A percentile compares a stretch with the other conserved stretches of the same genome.
phyloP scores from a whole-genome alignment of 2,888 invertebrate species.

The Auanema freiburgensis region DNA sequence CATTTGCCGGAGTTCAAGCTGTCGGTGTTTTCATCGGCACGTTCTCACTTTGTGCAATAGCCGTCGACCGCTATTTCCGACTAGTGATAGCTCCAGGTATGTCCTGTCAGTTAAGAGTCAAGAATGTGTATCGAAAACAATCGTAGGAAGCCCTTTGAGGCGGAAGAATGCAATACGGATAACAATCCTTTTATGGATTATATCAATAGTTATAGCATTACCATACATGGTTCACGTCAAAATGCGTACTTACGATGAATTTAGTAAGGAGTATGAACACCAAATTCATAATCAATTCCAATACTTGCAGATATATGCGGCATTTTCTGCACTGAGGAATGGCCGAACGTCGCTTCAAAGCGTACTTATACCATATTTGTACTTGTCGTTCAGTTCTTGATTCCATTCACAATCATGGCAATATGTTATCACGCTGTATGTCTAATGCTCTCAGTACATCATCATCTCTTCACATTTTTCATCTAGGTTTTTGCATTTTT shows the following conservation, averaged over 20 bases:
- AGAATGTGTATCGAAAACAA: neutral
- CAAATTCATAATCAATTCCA: neutral
- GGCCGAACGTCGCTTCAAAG: slow-evolving; percentile 82
- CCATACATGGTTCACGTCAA: slow-evolving; percentile 84
- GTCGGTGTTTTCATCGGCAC: slow-evolving; percentile 95
- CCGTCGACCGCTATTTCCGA: slow-evolving; percentile 81
- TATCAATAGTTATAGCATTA: slow-evolving; percentile 73
- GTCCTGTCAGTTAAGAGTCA: neutral
- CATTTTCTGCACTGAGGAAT: slow-evolving; percentile 69
- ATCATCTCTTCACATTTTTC: neutral
- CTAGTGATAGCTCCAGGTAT: slow-evolving; percentile 40
- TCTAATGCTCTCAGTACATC: neutral
- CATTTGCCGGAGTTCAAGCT: slow-evolving; percentile 88
- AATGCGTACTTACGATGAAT: slow-evolving; percentile 58
- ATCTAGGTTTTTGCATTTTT: slow-evolving; percentile 41
- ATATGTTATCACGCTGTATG: slow-evolving; percentile 84
- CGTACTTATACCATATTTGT: slow-evolving; percentile 82
- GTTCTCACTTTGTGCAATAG: slow-evolving; percentile 90
- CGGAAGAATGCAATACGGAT: slow-evolving; percentile 38
- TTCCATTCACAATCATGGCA: slow-evolving; percentile 89
- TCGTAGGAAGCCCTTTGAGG: slow-evolving; percentile 34
- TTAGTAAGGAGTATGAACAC: slow-evolving; percentile 2
- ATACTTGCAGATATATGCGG: slow-evolving; percentile 41
- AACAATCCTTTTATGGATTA: slow-evolving; percentile 33
- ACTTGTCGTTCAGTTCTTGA: slow-evolving; percentile 84